Base-by-base conservation (phyloP, 1,140 invertebrate genomes). In the Cotesia chilonis region DNA sequence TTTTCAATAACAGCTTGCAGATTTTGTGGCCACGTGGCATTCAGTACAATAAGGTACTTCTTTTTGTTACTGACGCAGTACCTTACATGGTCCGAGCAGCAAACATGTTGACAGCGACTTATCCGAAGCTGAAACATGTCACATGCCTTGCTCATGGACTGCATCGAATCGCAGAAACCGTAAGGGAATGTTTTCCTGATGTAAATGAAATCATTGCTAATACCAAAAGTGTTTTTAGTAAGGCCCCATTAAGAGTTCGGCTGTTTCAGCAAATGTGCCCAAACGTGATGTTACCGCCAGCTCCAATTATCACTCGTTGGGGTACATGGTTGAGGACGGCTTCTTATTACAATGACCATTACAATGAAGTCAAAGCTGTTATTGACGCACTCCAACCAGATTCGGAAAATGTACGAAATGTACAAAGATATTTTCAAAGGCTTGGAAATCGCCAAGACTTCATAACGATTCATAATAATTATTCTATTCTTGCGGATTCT, bases 31-130 rank as follows among this genome's bases (percentile, higher is more conserved):
- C 54, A 4, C 9, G n/a, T 55, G 54, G 54, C 4, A 55, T 55
- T 55, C 54, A 55, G 54, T 55, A 55, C 6, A n/a, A 55, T 55
- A 55, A 55, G n/a, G 54, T 55, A n/a, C 54, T 55, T 55, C 54
- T 55, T 55, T 55, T 55, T 12, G 54, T 55, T n/a, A 55, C 6
- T 12, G 17, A 55, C 54, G 54, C 54, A 12, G 54, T 0, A 55
- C 54, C 54, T 20, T 55, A 55, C 12, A 55, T 55, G 54, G 17
- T 55, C 4, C 54, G 54, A 12, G 54, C 54, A 1, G 7, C 4
- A 55, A 55, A 55, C 7, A 5, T 55, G 17, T 55, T 55, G n/a
- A 6, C 3, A 55, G 7, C 54, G 1, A 55, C 54, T 6, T 55
- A 55, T 55, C 54, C 54, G 54, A 60, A 60, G 9, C 20, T 60